Evolutionary conservation across 2,888 invertebrate genomes (phyloP).

Genomic region (Ophion ventricosus): DNA sequence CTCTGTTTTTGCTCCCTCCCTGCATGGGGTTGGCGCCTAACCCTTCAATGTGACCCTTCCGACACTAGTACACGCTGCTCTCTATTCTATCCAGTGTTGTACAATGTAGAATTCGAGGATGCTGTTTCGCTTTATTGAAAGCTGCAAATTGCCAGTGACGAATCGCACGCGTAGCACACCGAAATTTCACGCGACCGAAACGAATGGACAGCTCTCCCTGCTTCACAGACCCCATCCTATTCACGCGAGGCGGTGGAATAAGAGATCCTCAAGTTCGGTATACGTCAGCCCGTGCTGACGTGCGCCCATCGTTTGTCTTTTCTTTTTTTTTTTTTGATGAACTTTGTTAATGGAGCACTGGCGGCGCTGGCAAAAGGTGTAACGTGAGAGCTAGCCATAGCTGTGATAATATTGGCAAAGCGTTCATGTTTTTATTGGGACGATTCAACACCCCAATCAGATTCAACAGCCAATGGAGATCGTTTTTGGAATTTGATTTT

Average conservation of each 20-base stretch:
- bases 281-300: not conserved
- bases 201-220: slow-evolving; percentile 24
- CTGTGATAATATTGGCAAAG: not conserved
- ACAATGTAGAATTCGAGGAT: slow-evolving; percentile 15
- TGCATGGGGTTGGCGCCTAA: slow-evolving; percentile 22
- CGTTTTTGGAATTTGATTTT: not conserved
- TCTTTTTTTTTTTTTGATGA: slow-evolving; percentile 1
- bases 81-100: slow-evolving; percentile 16
- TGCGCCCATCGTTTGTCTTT: not conserved
- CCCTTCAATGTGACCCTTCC: slow-evolving; percentile 46
- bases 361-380: not conserved
- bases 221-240: slow-evolving; percentile 1
- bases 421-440: not conserved
- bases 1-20: slow-evolving; percentile 25
- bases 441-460: not conserved
- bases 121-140: slow-evolving; percentile 44
- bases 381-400: not conserved
- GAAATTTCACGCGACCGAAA: slow-evolving; percentile 42
- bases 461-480: not conserved
- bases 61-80: slow-evolving; percentile 7
- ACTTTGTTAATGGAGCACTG: not conserved
- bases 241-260: slow-evolving; percentile 1
- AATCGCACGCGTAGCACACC: slow-evolving; percentile 44
- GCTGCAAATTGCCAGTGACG: slow-evolving; percentile 58
- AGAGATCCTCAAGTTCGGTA: slow-evolving; percentile 14